Base-by-base conservation (phyloP, 1,140 invertebrate genomes). In the Hetaerina americana region DNA sequence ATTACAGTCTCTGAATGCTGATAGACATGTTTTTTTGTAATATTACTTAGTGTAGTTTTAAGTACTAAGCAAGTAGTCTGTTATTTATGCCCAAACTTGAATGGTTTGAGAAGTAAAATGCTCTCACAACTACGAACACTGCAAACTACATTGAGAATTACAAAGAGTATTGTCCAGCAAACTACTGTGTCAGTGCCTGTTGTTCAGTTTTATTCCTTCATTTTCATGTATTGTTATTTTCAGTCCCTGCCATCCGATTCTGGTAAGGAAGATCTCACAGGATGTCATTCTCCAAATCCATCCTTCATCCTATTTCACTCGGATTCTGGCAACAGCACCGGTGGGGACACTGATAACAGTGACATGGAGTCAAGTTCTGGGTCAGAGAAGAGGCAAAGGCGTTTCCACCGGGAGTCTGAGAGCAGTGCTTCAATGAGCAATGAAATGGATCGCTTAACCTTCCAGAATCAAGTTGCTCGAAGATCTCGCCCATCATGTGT, bases 401-500 rank as follows among this genome's bases (percentile, higher is more conserved):
- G 70, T 10, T 5, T 26, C 27, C 70, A 29, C 12, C n/a, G 26
- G 22, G 70, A 70, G 29, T 70, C 70, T 1, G 70, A 70, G 28
- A 70, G 40, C 49, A 69, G 68, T 66, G 69, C 40, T 24, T 49
- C 73, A 0, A 66, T 72, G 57, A 75, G 74, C 1, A 70, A 81
- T 77, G 81, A 82, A 72, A 78, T 80, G 71, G 80, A 82, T 27
- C 74, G 77, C 40, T 70, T 75, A 15, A 77, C 75, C 26, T 79
- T 79, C 72, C 70, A 72, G 66, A 71, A 76, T 71, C 73, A 75
- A 27, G 70, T 76, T 66, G 73, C 72, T 31, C 72, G 78, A 31
- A 79, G 77, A 27, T 78, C 81, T 26, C 77, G 81, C 40, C 80
- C 83, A 29, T 83, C 83, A n/a, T 80, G 82, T 79, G 82, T 83